Evolutionary conservation across 2,888 invertebrate species (phyloP), one percentile per base, ranked within the genome.

Genomic region (Phortica okadai): DNA sequence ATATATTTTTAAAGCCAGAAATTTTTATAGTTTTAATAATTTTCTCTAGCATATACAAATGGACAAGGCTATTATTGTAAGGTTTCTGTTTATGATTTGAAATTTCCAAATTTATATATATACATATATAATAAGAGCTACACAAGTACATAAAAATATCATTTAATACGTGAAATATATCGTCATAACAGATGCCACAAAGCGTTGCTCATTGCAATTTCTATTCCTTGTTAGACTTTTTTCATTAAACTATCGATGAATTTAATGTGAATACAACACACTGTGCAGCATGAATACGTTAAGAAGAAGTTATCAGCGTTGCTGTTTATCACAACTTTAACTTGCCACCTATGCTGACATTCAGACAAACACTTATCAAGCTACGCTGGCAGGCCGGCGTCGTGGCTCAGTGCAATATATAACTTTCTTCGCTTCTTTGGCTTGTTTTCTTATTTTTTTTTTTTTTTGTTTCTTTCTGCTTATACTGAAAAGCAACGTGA

Each of bases 281-380:
- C 62, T 62, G 62, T 62, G 25, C 62, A 25, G 8, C 10, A 25
- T 16, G 10, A 62, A 25, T 21, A 25, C 16, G 62, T 62, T 62
- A 16, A 62, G 21, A 7, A 25, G 10, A 62, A 62, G 21, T 45
- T 70, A 54, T 70, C 70, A 70, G 54, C 16, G 54, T 5, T 73
- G 73, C 73, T 16, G 41, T 25, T 33, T 56, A 73, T 56, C 70
- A 70, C 33, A 54, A 70, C 54, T 16, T 25, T 16, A 62, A 8
- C 16, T 62, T 16, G 25, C 59, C 10, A 25, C 62, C 21, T 62
- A 8, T 25, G 62, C 62, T 14, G 21, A 62, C 50, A 50, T 50
- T 50, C 69, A 70, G 69, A 50, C 69, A 42, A 70, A 70, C 33
- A 33, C 33, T 1, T 33, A 33, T 33, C 33, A 33, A 33, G 1